Evolutionary conservation across 2,113 vertebrate genomes (phyloP), one percentile per base, ranked within the genome.

Genomic region (Engystomops pustulosus): DNA sequence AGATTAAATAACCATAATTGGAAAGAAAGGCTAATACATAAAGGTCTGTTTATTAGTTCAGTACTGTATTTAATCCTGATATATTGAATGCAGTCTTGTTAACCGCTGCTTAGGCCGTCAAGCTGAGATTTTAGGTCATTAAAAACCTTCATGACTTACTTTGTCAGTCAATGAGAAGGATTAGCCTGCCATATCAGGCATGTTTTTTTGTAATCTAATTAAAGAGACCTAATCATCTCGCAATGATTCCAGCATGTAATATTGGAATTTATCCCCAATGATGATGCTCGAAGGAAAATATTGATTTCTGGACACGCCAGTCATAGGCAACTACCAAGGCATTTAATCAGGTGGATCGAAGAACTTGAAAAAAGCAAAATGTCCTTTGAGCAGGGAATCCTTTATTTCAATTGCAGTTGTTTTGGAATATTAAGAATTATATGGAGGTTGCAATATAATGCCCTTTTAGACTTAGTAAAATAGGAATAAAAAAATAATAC

Each of bases 151-250:
- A 53, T 77, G 23, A 68, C 55, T 84, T 68, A 84, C 44, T 68
- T 69, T 84, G 82, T 84, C 74, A 78, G 60, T 78, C 74, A 84
- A 84, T 78, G 55, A 78, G 47, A 84, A 51, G 62, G 82, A 84
- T 84, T 68, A 77, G 60, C 45, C 62, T 77, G 60, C 68, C 74
- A 84, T 68, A 84, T 41, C 55, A 69, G 78, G 60, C 62, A 65
- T 45, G 65, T 36, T 69, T 84, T n/a, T 51, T 51, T 53, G 51
- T 77, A 76, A 78, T 70, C 82, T 78, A 76, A 78, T 84, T 78
- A 84, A 84, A 78, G 45, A 78, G 30, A 68, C 32, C 62, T 78
- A 84, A 84, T 84, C 62, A 84, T 69, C 47, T 67, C 44, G 62
- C 30, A 84, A 76, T 41, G 62, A 53, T 75, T 71, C 55, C 36